These are phyloP conservation scores for Adoxophyes honmai DNA, from an alignment of 1,140 invertebrate species.

Conservation along the genomic window DNA sequence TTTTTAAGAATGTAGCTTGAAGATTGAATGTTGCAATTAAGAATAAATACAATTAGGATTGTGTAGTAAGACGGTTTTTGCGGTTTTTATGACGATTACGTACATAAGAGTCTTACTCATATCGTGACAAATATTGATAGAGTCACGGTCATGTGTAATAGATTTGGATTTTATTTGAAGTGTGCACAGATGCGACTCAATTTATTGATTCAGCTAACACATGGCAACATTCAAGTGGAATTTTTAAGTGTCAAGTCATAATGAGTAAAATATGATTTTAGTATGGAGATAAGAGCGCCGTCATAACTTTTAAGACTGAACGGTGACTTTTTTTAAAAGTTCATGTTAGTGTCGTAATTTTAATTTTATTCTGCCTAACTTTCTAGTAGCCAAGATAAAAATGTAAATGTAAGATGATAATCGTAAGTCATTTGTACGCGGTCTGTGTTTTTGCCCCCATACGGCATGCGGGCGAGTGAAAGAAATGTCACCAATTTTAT, in stretches of 20 bases:
- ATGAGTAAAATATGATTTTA: slow-evolving; percentile 10
- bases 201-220: background rate
- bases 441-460: background rate
- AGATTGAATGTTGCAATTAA: too few species aligned
- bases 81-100: too few species aligned
- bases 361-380: background rate
- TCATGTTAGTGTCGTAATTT: too few species aligned
- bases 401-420: background rate
- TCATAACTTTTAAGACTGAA: background rate
- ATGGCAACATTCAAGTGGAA: slow-evolving; percentile 4
- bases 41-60: too few species aligned
- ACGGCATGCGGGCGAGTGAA: background rate
- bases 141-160: background rate
- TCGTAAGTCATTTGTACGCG: slow-evolving; percentile 16
- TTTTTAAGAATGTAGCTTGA: too few species aligned
- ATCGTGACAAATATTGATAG: too few species aligned
- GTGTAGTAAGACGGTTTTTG: too few species aligned
- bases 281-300: background rate
- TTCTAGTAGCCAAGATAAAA: background rate
- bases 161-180: slow-evolving; percentile 1
- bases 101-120: too few species aligned
- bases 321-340: too few species aligned
- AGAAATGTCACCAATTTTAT: slow-evolving; percentile 4
- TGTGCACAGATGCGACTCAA: background rate
- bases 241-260: slow-evolving; percentile 7